Evolutionary conservation across 23 tunicate species (phyloP), one percentile per base, ranked within the genome.

Genomic region (Trididemnum clinides): DNA sequence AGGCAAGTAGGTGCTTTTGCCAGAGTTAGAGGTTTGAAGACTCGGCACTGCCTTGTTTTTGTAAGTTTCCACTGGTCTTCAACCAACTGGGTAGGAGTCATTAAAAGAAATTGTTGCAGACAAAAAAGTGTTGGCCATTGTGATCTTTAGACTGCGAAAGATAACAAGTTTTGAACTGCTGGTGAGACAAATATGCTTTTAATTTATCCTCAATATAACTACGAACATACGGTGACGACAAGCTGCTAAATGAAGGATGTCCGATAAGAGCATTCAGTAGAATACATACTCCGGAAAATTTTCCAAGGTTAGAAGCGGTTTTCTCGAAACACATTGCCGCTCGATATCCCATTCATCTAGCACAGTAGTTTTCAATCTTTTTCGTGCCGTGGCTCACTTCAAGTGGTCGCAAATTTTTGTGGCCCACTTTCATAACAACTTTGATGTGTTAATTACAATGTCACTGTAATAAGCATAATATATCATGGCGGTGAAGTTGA

Each of bases 311-410:
- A 37, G 75, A 69, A 28, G 36, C 36, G 15, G 75, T 69, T 5
- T 6, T 27, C 36, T 69, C 75, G 36, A 69, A 69, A 69, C 75
- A 69, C 75, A 69, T 69, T 49, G 54, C 54, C 54, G 15, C 54
- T 10, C 54, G 15, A 10, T 10, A 49, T 49, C n/a, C n/a, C n/a
- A n/a, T n/a, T n/a, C n/a, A n/a, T n/a, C n/a, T n/a, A n/a, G n/a
- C n/a, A n/a, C n/a, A n/a, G n/a, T n/a, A n/a, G n/a, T n/a, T n/a
- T n/a, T n/a, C n/a, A n/a, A n/a, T n/a, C n/a, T n/a, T n/a, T n/a
- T n/a, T n/a, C n/a, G n/a, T n/a, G n/a, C n/a, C n/a, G n/a, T n/a
- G n/a, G n/a, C n/a, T n/a, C n/a, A n/a, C n/a, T n/a, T n/a, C n/a
- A n/a, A n/a, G n/a, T n/a, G n/a, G n/a, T n/a, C n/a, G n/a, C n/a